Percentiles rank a stretch among this genome's conserved stretches.
Conservation (phyloP, 2,113 vertebrate genomes). For the Neolamprologus cancellatus region DNA sequence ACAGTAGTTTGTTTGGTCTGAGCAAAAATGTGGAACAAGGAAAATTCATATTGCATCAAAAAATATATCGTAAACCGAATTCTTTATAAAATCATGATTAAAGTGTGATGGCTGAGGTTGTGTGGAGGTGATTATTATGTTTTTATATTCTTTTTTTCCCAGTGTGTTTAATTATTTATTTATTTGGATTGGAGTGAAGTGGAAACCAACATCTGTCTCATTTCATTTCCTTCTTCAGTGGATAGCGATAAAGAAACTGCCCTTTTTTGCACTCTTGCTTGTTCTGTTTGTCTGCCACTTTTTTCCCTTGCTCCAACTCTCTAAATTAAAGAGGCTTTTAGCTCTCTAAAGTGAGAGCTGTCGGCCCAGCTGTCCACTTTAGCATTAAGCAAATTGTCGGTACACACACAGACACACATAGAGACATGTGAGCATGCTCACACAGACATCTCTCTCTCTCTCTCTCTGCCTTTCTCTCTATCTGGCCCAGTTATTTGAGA, state of each 20-base stretch:
- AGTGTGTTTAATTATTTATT: neutral
- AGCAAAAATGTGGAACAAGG: neutral
- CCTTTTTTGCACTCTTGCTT: neutral
- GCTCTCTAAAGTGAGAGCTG: slow-evolving; percentile 52
- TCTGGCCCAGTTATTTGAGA: slow-evolving; percentile 38
- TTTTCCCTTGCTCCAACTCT: slow-evolving; percentile 19
- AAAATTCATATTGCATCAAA: neutral
- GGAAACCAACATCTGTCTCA: slow-evolving; percentile 24
- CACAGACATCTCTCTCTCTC: neutral
- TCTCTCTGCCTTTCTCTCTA: neutral
- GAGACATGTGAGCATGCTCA: neutral
- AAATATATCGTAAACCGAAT: neutral
- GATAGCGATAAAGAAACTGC: neutral
- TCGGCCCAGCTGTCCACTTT: slow-evolving; percentile 61
- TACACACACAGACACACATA: neutral
- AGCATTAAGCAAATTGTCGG: slow-evolving; percentile 56
- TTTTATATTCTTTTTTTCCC: neutral
- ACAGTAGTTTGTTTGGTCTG: neutral
- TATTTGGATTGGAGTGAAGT: neutral
- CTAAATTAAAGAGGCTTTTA: slow-evolving; percentile 63
- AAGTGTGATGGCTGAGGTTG: neutral
- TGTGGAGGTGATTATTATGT: neutral
- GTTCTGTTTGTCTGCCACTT: slow-evolving; percentile 10
- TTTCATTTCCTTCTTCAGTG: slow-evolving; percentile 3
- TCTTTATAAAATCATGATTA: neutral